A percentile compares a stretch with the other conserved stretches of the same genome.
Conservation (phyloP, 2,888 invertebrate genomes). For the Lasioglossum malachurum region DNA sequence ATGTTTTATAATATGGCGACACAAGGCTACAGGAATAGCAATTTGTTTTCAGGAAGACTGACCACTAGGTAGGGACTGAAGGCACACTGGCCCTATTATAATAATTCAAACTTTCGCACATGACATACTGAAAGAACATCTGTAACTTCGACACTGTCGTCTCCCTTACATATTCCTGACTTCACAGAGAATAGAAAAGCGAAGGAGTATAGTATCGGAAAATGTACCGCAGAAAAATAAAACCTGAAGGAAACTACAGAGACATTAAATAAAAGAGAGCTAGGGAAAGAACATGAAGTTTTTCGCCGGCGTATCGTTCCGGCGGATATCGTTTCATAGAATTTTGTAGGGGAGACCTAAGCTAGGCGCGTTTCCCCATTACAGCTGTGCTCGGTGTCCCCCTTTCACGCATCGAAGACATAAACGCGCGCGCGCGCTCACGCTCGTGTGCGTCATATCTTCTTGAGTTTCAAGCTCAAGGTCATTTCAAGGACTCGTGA, state of each 20-base stretch:
- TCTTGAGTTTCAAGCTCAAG: constrained; percentile 22
- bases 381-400: constrained; percentile 43
- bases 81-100: neutral
- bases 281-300: neutral
- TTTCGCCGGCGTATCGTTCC: constrained; percentile 24
- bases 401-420: constrained; percentile 35
- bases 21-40: neutral
- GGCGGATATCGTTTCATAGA: constrained; percentile 65
- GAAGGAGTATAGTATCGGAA: neutral
- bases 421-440: constrained; percentile 7
- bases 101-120: neutral
- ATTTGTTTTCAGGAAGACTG: neutral
- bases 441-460: neutral
- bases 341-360: constrained; percentile 53
- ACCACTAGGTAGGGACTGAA: neutral
- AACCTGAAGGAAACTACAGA: neutral
- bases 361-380: constrained; percentile 62
- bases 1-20: neutral
- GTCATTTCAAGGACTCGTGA: constrained; percentile 11
- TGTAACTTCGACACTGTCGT: neutral
- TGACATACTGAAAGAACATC: neutral
- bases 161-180: neutral
- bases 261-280: neutral
- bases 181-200: neutral
- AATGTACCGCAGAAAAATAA: neutral